Conservation (phyloP, 2,113 vertebrate genomes). For the Vimba vimba region DNA sequence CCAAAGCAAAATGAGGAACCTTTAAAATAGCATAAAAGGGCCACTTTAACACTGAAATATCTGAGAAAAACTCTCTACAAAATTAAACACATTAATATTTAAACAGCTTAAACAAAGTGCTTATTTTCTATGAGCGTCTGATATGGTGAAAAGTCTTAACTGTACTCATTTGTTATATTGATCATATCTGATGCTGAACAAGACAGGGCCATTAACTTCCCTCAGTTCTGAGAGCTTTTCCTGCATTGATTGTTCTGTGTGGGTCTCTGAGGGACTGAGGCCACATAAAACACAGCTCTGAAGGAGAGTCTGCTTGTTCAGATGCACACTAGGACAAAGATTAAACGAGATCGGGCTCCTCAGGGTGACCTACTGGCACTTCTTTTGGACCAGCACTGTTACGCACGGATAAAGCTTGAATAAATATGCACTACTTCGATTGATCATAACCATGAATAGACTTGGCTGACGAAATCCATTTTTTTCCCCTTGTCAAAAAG, state of each 20-base stretch:
- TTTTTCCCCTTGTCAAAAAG: not conserved
- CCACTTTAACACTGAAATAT: not conserved
- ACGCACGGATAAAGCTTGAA: slow-evolving; percentile 4
- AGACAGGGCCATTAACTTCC: slow-evolving; percentile 67
- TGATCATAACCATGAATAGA: slow-evolving; percentile 8
- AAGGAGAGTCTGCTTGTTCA: slow-evolving; percentile 23
- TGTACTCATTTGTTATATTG: slow-evolving; percentile 66
- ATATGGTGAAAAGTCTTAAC: slow-evolving; percentile 52
- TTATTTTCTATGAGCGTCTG: slow-evolving; percentile 4
- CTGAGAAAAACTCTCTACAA: not conserved
- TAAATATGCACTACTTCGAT: slow-evolving; percentile 23
- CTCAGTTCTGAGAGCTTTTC: slow-evolving; percentile 63
- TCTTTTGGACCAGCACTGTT: slow-evolving; percentile 23
- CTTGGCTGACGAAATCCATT: not conserved
- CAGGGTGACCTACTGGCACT: slow-evolving; percentile 36
- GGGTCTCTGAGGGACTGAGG: slow-evolving; percentile 35
- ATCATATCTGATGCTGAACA: slow-evolving; percentile 57
- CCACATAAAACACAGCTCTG: slow-evolving; percentile 18
- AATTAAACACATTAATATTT: slow-evolving; percentile 24
- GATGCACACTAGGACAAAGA: slow-evolving; percentile 29
- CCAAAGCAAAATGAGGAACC: no score
- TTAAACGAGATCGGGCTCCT: not conserved
- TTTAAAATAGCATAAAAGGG: no score
- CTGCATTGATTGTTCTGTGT: slow-evolving; percentile 61
- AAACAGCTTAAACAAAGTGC: slow-evolving; percentile 36